These are phyloP conservation scores for Tapirus terrestris DNA, from an alignment of 2,113 vertebrate species.

Conservation along the genomic window DNA sequence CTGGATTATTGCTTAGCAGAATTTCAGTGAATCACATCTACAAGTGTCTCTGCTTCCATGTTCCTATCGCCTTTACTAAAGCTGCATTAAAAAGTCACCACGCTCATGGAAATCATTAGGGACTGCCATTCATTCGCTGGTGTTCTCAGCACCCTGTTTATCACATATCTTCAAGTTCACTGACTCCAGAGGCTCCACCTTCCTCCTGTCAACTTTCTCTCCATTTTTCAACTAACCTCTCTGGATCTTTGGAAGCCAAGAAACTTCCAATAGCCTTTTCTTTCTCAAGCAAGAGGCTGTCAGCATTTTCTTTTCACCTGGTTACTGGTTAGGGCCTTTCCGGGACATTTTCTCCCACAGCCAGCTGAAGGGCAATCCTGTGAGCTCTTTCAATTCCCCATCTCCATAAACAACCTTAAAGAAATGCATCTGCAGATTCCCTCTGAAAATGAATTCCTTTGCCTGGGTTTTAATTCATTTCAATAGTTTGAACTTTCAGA, in stretches of 20 bases:
- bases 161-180: fast-evolving
- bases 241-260: neutral
- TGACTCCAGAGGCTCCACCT: fast-evolving
- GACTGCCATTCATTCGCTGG: fast-evolving
- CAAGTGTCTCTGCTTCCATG: neutral
- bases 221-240: neutral
- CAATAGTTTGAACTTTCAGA: neutral
- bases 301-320: neutral
- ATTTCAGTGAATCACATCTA: neutral
- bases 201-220: neutral
- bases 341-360: neutral
- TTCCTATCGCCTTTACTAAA: neutral
- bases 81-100: fast-evolving
- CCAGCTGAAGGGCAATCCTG: fast-evolving
- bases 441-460: neutral
- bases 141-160: neutral
- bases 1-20: neutral
- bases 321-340: fast-evolving
- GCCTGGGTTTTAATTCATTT: neutral
- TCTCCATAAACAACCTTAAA: neutral
- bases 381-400: fast-evolving
- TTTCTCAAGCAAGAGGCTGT: no score
- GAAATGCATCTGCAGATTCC: neutral
- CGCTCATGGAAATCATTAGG: fast-evolving
- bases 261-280: neutral